Base-by-base conservation (phyloP, 2,888 invertebrate species). In the Thymelicus sylvestris region DNA sequence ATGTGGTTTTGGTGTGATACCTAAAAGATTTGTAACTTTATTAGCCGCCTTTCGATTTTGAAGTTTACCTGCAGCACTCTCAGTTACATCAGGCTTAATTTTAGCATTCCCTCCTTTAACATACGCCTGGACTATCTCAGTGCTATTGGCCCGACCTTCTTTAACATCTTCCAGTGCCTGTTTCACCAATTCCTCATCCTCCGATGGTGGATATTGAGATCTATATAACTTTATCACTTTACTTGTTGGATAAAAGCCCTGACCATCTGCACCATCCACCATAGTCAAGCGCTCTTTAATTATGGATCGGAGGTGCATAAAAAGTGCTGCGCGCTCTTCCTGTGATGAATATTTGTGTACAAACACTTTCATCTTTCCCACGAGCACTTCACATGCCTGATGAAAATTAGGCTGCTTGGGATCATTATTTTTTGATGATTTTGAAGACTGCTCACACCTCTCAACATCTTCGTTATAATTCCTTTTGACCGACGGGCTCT, bases 181-280 rank as follows among this genome's bases (percentile, higher is more conserved):
- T 39, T 39, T 39, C 5, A 69, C 59, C 5, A 69, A 64, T 13
- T 47, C 52, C 57, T 64, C 64, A 41, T 69, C 69, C 1, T 64
- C 64, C 6, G 52, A 62, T 4, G n/a, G 39, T 0, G 69, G 57
- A 59, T 69, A 57, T 48, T 5, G 12, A 0, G 38, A 38, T 59
- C 63, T 64, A 39, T 64, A 69, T 13, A 69, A 47, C 10, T 59
- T 52, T 7, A 69, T 19, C 12, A 69, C 10, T 50, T 64, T 47
- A 7, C 48, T 8, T 2, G 59, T 48, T 8, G 48, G 39, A 15
- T 39, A 59, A 12, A 19, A 24, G 6, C 13, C 44, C n/a, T 41
- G 69, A 8, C 24, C 64, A 7, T 39, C 59, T 13, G 44, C n/a
- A 24, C 48, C 47, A 8, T 6, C 38, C 15, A 10, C 12, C 3